Conservation (phyloP, 2,113 vertebrate genomes). For the Scomber colias region DNA sequence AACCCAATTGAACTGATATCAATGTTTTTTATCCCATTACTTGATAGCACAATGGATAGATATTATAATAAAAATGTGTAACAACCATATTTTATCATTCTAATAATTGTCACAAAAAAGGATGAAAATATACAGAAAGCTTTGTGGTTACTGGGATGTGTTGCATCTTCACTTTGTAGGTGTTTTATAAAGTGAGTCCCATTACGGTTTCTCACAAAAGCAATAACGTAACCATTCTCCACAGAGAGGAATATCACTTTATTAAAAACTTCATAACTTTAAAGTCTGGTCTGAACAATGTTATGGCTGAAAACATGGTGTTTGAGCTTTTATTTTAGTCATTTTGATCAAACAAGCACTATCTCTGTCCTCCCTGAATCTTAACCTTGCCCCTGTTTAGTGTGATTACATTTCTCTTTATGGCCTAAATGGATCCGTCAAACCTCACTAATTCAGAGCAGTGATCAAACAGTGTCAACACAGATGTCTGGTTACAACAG, state of each 20-base stretch:
- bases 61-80: no score
- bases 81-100: no score
- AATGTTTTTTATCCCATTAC: no score
- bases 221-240: no score
- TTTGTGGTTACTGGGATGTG: no score
- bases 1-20: no score
- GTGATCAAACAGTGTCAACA: background rate
- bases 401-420: constrained; percentile 24
- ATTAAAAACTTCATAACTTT: background rate
- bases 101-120: no score
- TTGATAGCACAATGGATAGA: background rate
- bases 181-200: no score
- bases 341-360: background rate
- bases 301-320: background rate
- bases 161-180: no score
- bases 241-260: no score
- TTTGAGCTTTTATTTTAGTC: background rate
- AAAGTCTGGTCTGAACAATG: background rate
- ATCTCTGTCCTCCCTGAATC: background rate
- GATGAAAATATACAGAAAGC: no score
- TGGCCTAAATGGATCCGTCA: background rate
- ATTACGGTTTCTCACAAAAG: no score
- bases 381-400: background rate
- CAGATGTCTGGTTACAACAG: background rate
- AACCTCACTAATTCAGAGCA: constrained; percentile 8